Base-by-base conservation (phyloP, 2,888 invertebrate genomes). In the Conops quadrifasciatus region DNA sequence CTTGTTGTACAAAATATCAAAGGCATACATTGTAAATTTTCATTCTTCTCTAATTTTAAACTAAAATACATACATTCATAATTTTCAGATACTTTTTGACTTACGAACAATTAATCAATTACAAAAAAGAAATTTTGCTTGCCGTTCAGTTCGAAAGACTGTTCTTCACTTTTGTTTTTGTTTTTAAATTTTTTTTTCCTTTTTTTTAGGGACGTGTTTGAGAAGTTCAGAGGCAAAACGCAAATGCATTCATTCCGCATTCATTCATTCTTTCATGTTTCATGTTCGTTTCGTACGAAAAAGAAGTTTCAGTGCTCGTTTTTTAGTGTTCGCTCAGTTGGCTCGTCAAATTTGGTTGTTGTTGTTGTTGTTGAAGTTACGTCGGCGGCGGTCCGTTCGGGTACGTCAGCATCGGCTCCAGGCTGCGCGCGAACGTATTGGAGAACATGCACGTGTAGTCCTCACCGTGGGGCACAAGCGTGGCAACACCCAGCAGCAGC, bases 371-470 rank as follows among this genome's bases (percentile, higher is more conserved):
- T 9, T 56, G 53, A 19, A 45, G 19, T 87, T 92, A 96, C 73
- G 94, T 90, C 67, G 98, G 97, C 72, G 97, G 98, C 64, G 96
- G 96, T 75, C 97, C 97, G 84, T 97, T 93, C 26, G 94, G 93
- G 87, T 96, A 97, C 72, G 93, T 90, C 78, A 97, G 88, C 86
- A 96, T 93, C 56, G 97, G 96, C 78, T 95, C 94, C 71, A 97
- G 89, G 78, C 93, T 93, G 78, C 92, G 89, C 24, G 93, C 92
- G 80, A 95, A 91, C 78, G 92, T 92, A 86, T 94, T 95, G 78
- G 93, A 90, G 83, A 96, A 90, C 86, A 93, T 92, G 85, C 96
- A 94, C 75, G 91, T 91, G 85, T 93, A 94, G 82, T 94, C 94
- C 80, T 93, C 92, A 87, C 94, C 94, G 76, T 93, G 91, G 86